These are phyloP conservation scores for Pterois miles DNA, from an alignment of 2,797 vertebrate species.

Conservation along the genomic window DNA sequence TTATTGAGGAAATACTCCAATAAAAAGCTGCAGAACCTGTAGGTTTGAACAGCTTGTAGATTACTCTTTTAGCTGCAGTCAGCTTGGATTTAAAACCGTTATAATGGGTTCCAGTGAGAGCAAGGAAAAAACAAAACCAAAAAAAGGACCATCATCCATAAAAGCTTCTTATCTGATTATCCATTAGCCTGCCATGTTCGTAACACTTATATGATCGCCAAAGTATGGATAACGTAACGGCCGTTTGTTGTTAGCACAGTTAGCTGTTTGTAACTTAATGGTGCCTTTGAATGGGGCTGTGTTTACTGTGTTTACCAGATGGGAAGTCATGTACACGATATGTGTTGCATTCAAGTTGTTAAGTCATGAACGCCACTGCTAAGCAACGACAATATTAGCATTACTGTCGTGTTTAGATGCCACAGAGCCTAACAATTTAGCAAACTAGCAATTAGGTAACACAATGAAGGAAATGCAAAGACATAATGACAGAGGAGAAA, in stretches of 20 bases:
- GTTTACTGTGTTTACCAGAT: no score
- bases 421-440: no score
- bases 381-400: no score
- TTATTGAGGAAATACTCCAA: neutral
- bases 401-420: no score
- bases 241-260: neutral
- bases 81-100: neutral
- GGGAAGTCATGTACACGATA: no score
- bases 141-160: neutral
- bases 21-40: neutral
- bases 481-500: no score
- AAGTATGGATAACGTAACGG: neutral
- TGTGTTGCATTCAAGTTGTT: no score
- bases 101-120: neutral
- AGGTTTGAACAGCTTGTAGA: slow-evolving; percentile 9
- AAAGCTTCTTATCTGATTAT: neutral
- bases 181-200: neutral
- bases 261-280: neutral
- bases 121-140: neutral
- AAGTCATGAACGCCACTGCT: no score
- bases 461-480: no score
- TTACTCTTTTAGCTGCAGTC: slow-evolving; percentile 9
- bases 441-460: no score
- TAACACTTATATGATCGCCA: neutral
- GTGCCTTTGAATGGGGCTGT: no score